Evolutionary conservation across 2,113 vertebrate species (phyloP).

Genomic region (Deroptyus accipitrinus): DNA sequence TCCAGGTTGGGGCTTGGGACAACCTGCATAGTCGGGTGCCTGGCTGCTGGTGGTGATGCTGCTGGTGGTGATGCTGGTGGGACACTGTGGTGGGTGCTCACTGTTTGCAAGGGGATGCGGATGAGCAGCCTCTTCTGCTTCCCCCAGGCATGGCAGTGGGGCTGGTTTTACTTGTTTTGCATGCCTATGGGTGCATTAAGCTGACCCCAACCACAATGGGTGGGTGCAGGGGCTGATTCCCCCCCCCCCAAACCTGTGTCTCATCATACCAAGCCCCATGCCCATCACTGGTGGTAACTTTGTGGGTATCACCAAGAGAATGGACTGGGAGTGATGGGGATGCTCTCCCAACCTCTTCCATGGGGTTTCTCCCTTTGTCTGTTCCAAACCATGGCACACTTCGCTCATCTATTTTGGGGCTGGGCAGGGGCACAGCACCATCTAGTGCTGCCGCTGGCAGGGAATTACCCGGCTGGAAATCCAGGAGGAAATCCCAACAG

Average conservation of each 20-base stretch:
- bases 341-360: fast-evolving
- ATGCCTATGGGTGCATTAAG: not conserved
- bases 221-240: fast-evolving
- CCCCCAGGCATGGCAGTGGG: no score
- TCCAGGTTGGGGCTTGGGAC: not conserved
- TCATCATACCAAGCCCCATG: fast-evolving
- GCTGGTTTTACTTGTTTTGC: not conserved
- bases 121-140: not conserved
- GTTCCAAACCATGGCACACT: fast-evolving
- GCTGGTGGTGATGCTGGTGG: not conserved
- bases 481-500: not conserved
- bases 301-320: not conserved
- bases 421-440: not conserved
- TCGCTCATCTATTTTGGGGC: not conserved
- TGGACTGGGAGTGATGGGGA: fast-evolving
- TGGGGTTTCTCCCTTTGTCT: fast-evolving
- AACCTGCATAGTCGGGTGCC: not conserved
- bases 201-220: fast-evolving
- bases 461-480: conserved; percentile 26
- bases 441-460: not conserved
- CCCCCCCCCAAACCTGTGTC: fast-evolving
- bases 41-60: not conserved
- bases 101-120: not conserved
- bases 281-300: fast-evolving
- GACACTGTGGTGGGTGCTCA: fast-evolving